These are phyloP conservation scores for Spea multiplicata DNA, from an alignment of 2,113 vertebrate species.

Conservation along the genomic window DNA sequence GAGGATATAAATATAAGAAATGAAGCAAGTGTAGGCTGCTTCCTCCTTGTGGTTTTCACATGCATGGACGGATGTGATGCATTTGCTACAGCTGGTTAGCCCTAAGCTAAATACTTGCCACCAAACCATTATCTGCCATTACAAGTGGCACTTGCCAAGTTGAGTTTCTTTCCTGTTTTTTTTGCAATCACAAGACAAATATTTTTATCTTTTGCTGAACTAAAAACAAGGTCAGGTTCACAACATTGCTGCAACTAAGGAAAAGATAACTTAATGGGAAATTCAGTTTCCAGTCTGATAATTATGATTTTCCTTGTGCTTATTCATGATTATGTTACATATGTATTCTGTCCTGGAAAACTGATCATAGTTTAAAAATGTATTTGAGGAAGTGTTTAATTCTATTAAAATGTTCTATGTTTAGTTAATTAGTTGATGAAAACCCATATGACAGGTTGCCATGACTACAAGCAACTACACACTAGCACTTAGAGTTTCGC, in stretches of 20 bases:
- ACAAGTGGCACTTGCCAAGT: conserved; percentile 14
- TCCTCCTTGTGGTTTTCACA: conserved; percentile 42
- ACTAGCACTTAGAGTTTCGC: too few relatives aligned
- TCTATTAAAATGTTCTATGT: too few relatives aligned
- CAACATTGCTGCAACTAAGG: background rate
- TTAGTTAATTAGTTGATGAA: too few relatives aligned
- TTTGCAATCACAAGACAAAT: conserved; percentile 6
- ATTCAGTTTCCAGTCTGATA: too few relatives aligned
- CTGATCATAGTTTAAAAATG: too few relatives aligned
- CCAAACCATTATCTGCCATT: conserved; percentile 33
- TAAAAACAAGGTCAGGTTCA: conserved; percentile 13
- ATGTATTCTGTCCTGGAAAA: too few relatives aligned
- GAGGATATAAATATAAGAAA: conserved; percentile 35
- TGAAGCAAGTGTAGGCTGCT: conserved; percentile 20
- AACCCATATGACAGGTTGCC: too few relatives aligned
- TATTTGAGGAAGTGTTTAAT: too few relatives aligned
- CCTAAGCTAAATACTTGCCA: conserved; percentile 15
- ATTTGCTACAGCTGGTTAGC: conserved; percentile 37
- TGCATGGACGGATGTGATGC: conserved; percentile 36
- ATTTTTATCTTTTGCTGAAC: conserved; percentile 19
- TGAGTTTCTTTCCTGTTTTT: conserved; percentile 36
- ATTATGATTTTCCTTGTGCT: too few relatives aligned
- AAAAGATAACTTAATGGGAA: too few relatives aligned
- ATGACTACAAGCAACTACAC: too few relatives aligned
- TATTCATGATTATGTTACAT: too few relatives aligned